Conservation (phyloP, 2,113 vertebrate species). For the rat (Rattus norvegicus) region GRCr8 NC_086032.1:71968001-71968500, state of each 20-base stretch:
- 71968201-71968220: neutral
- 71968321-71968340: conserved; percentile 43
- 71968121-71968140: neutral
- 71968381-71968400: neutral
- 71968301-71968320: neutral
- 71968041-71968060: conserved; percentile 72
- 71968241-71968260: conserved; percentile 60
- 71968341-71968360: conserved; percentile 28
- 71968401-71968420: neutral
- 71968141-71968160: neutral
- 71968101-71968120: conserved; percentile 43
- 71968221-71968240: neutral
- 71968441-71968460: neutral
- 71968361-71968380: conserved; percentile 46
- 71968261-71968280: conserved; percentile 60
- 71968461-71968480: neutral
- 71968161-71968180: conserved; percentile 42
- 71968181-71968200: neutral
- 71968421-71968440: conserved; percentile 17
- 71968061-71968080: conserved; percentile 69
- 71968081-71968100: conserved; percentile 49
- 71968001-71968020: conserved; percentile 75
- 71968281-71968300: conserved; percentile 51
- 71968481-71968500: neutral
- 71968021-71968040: conserved; percentile 63